A percentile compares a stretch with the other conserved stretches of the same genome.
Conservation (phyloP, 2,113 vertebrate species). For the Natator depressus region DNA sequence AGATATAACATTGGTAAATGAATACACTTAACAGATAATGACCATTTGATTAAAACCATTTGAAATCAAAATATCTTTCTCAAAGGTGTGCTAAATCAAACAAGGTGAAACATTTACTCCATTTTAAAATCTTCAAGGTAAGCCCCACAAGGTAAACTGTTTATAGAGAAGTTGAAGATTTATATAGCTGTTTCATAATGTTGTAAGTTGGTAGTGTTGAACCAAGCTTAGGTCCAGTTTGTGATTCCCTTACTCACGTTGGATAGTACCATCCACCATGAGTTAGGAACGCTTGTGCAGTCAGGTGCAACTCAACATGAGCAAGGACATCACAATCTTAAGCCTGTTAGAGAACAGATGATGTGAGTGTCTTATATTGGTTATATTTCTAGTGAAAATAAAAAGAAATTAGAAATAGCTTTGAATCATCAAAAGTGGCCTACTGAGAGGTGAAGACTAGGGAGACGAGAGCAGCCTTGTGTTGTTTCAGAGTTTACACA, state of each 20-base stretch:
- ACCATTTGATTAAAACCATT: slow-evolving; percentile 21
- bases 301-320: neutral
- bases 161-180: neutral
- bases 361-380: neutral
- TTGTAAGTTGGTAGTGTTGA: neutral
- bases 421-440: neutral
- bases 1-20: slow-evolving; percentile 17
- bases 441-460: neutral
- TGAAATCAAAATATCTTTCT: neutral
- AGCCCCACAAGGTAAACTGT: neutral
- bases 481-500: neutral
- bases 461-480: rapidly evolving
- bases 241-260: neutral
- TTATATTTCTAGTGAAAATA: neutral
- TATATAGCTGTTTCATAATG: neutral
- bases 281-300: neutral
- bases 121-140: neutral
- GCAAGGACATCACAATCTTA: neutral
- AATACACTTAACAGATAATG: slow-evolving; percentile 30
- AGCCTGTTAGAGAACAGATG: neutral
- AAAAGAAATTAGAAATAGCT: neutral
- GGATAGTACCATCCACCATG: neutral
- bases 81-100: neutral
- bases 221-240: neutral
- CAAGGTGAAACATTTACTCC: neutral